Evolutionary conservation across 2,113 vertebrate genomes (phyloP).

Genomic region (Phalacrocorax pelagicus): DNA sequence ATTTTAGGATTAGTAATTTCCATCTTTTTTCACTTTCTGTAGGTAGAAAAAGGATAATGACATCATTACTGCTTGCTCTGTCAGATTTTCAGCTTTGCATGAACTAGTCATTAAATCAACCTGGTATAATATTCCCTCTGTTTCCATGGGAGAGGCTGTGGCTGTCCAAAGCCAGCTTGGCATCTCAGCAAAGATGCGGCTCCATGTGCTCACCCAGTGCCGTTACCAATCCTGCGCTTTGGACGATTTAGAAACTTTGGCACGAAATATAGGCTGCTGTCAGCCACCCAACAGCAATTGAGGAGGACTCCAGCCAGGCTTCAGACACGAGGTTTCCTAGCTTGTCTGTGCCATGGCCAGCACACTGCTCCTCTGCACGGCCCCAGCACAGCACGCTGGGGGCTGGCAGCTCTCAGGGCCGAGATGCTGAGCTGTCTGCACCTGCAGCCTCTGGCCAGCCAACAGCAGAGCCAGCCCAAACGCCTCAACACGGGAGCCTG

Average conservation of each 20-base stretch:
- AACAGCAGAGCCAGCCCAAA: background rate
- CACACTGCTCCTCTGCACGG: rapidly evolving
- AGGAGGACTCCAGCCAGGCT: background rate
- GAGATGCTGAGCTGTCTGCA: background rate
- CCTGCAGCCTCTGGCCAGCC: background rate
- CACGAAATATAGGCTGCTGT: background rate
- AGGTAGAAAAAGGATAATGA: background rate
- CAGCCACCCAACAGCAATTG: background rate
- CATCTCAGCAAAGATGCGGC: background rate
- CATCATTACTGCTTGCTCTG: background rate
- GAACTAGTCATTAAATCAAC: background rate
- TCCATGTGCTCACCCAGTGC: background rate
- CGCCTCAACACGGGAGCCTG: rapidly evolving
- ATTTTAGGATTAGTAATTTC: background rate
- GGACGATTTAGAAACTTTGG: background rate
- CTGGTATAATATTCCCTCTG: background rate
- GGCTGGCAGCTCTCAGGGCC: background rate
- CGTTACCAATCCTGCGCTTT: rapidly evolving
- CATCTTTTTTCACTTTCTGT: background rate
- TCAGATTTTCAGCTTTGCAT: background rate
- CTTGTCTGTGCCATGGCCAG: rapidly evolving
- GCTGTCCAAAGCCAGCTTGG: background rate
- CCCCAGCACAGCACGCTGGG: rapidly evolving
- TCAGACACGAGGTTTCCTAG: background rate
- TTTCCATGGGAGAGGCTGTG: background rate